Base-by-base conservation (phyloP, 2,113 vertebrate species). In the Nannobrachium achirus region DNA sequence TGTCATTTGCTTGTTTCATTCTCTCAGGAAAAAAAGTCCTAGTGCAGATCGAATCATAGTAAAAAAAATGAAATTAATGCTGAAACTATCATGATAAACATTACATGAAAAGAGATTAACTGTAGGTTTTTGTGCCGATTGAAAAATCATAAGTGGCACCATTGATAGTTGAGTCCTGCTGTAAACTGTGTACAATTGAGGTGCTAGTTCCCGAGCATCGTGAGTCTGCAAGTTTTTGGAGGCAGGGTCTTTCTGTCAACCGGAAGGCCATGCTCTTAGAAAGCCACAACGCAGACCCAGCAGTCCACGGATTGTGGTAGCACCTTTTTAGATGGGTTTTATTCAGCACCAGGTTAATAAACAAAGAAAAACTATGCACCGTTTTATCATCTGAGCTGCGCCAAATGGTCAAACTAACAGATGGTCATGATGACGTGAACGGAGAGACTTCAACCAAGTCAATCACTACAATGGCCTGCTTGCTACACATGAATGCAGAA, bases 331-430 rank as follows among this genome's bases (percentile, higher is more conserved):
- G 65, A 89, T 87, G 83, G 84, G 73, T 85, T 84, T n/a, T 78
- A 73, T 81, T 90, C 88, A 94, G 93, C 93, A 94, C 93, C 93
- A 91, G 85, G 76, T 92, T 83, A n/a, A 64, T 75, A 63, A 75
- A 85, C 82, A 71, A 46, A 88, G 82, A 15, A 52, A 59, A 72
- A 76, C 82, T 80, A 89, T 86, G 88, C 88, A 89, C 87, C 79
- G 18, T 86, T 89, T 85, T 68, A 59, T 80, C 63, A 61, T 79
- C 75, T 70, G 70, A 84, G 76, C 75, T 75, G 69, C 78, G 77
- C 68, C 82, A 74, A 72, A 38, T 79, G 52, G 57, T 69, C 61
- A 59, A 80, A n/a, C n/a, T n/a, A n/a, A 82, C 69, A 57, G 62
- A 83, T 73, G 66, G 56, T 62, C 60, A 11, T 78, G 83, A 11